Conservation (phyloP, 1,140 invertebrate species). For the Drosophila hydei region DNA sequence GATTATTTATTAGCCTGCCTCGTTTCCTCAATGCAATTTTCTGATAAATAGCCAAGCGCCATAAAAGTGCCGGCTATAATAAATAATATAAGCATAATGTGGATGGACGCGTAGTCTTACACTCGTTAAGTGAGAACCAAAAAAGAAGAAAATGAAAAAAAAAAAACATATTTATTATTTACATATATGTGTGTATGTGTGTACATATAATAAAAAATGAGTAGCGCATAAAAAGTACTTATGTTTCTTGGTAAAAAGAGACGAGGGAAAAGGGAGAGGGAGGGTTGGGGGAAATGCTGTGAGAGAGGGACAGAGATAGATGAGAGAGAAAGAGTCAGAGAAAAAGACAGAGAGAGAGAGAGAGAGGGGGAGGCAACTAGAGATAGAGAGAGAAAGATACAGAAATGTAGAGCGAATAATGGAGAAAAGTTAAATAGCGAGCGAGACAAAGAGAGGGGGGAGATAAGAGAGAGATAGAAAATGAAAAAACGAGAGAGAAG, state of each 20-base stretch:
- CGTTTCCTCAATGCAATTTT: slow-evolving; percentile 7
- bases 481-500: too few species aligned
- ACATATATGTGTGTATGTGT: not conserved
- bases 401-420: not conserved
- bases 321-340: not conserved
- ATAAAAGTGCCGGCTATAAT: slow-evolving; percentile 14
- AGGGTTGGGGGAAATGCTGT: not conserved
- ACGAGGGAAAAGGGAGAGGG: not conserved
- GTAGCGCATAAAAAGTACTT: not conserved
- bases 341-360: not conserved
- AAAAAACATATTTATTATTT: not conserved
- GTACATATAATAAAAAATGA: not conserved
- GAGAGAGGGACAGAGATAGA: not conserved
- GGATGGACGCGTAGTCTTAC: not conserved
- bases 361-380: not conserved
- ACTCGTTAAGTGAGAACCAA: not conserved
- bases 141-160: not conserved
- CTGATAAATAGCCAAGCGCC: slow-evolving; percentile 13
- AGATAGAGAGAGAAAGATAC: not conserved
- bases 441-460: not conserved
- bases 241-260: not conserved
- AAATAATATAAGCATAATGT: slow-evolving; percentile 13
- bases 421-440: not conserved
- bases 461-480: too few species aligned
- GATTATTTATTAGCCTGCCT: slow-evolving; percentile 10